Conservation (phyloP, 2,888 invertebrate genomes). For the Diaphora mendica region DNA sequence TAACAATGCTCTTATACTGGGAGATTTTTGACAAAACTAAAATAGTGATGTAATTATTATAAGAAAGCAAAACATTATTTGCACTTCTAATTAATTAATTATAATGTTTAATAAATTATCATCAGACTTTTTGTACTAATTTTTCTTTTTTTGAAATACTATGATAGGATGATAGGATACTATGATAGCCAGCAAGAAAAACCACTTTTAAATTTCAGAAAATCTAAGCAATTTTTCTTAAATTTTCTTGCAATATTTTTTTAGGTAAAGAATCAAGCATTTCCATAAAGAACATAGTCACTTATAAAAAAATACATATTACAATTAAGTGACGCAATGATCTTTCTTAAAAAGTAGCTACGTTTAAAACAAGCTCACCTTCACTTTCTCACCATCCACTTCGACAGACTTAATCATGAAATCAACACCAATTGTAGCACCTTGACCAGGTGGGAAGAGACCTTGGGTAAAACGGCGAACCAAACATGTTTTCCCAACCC, state of each 20-base stretch:
- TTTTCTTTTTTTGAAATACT: neutral
- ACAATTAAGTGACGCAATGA: constrained; percentile 62
- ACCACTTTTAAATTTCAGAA: neutral
- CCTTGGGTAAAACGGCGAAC: constrained; percentile 99
- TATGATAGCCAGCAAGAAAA: neutral
- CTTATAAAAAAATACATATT: constrained; percentile 17
- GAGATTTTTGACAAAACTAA: neutral
- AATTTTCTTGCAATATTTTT: neutral
- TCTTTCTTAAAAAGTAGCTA: constrained; percentile 51
- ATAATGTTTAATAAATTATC: neutral
- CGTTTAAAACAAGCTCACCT: constrained; percentile 85
- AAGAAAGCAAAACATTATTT: neutral
- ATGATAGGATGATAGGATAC: too few species aligned
- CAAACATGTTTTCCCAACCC: constrained; percentile 99
- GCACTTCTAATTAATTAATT: neutral
- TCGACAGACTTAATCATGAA: constrained; percentile 99
- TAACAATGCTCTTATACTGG: neutral
- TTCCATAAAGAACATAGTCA: constrained; percentile 16
- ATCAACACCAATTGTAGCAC: constrained; percentile 99
- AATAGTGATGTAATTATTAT: neutral
- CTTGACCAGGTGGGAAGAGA: constrained; percentile 98
- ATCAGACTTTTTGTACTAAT: neutral
- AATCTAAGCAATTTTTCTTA: neutral
- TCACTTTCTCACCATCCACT: constrained; percentile 97
- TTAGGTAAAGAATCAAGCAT: neutral